phyloP scores from a whole-genome alignment of 1,140 invertebrate species.

The Archegozetes longisetosus region DNA sequence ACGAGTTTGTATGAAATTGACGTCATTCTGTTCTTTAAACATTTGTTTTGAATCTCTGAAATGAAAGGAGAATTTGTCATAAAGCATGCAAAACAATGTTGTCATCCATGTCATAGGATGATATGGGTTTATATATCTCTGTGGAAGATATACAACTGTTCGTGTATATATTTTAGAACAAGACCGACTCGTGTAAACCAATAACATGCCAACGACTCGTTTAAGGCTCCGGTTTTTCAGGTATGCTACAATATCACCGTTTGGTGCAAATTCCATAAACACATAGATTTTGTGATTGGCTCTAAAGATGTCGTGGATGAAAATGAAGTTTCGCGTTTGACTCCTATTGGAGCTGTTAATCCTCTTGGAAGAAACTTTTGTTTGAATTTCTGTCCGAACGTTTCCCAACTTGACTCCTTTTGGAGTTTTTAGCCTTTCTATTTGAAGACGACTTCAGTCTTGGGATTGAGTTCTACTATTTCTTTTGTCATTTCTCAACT shows the following conservation, averaged over 20 bases:
- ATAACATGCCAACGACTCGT: too few species aligned
- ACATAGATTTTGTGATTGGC: conserved; percentile 7
- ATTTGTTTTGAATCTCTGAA: too few species aligned
- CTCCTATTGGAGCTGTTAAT: background rate
- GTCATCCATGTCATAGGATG: conserved; percentile 13
- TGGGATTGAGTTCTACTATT: too few species aligned
- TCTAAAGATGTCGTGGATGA: conserved; percentile 6
- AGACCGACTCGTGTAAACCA: conserved; percentile 9
- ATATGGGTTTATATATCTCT: conserved; percentile 14
- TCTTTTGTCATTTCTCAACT: too few species aligned
- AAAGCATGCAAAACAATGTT: conserved; percentile 20
- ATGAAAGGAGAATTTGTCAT: conserved; percentile 28
- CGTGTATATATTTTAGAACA: too few species aligned
- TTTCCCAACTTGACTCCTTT: conserved; percentile 7
- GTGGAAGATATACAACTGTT: too few species aligned
- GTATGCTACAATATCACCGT: conserved; percentile 11
- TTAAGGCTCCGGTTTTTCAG: background rate
- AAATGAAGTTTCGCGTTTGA: conserved; percentile 5
- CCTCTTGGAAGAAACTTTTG: conserved; percentile 7
- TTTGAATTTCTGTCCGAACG: conserved; percentile 15
- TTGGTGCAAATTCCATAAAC: too few species aligned
- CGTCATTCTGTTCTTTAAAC: conserved; percentile 38
- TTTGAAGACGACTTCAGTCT: conserved; percentile 13
- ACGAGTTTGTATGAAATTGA: conserved; percentile 51
- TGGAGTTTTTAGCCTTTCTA: conserved; percentile 14